Evolutionary conservation across 2,797 vertebrate genomes (phyloP).

Genomic region (Lemur catta): DNA sequence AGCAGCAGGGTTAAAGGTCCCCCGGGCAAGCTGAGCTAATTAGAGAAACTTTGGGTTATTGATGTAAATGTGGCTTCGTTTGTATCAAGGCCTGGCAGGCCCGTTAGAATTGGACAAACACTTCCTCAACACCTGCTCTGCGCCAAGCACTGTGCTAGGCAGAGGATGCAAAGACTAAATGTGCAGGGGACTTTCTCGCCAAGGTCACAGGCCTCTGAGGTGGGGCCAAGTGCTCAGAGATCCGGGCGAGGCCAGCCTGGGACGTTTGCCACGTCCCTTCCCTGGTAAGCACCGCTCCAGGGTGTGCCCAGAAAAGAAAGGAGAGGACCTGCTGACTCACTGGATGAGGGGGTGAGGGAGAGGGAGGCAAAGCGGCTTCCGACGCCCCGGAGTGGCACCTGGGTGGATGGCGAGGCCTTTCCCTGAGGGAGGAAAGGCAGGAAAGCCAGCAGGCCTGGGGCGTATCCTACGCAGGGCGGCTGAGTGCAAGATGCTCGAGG

Average conservation of each 20-base stretch:
- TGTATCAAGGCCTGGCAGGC: not conserved
- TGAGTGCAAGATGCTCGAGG: not conserved
- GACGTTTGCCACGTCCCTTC: not conserved
- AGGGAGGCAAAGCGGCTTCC: not conserved
- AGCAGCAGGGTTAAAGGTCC: not conserved
- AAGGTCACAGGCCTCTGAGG: not conserved
- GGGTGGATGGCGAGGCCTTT: not conserved
- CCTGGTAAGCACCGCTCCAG: not conserved
- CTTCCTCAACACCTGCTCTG: not conserved
- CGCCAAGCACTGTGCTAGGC: not conserved
- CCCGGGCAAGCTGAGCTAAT: not conserved
- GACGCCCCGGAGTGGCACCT: not conserved
- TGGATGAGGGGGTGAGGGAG: not conserved
- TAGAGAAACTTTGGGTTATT: not conserved
- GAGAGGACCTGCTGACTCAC: not conserved
- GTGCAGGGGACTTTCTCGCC: not conserved
- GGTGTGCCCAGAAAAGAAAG: not conserved
- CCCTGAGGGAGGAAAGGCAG: not conserved
- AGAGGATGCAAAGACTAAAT: not conserved
- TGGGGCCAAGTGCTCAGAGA: not conserved
- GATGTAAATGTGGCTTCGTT: not conserved
- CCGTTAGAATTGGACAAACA: not conserved
- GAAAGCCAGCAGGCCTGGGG: not conserved
- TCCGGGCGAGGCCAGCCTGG: not conserved
- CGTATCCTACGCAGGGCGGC: accelerated